Conservation (phyloP, 2,113 vertebrate species). For the Eonycteris spelaea region DNA sequence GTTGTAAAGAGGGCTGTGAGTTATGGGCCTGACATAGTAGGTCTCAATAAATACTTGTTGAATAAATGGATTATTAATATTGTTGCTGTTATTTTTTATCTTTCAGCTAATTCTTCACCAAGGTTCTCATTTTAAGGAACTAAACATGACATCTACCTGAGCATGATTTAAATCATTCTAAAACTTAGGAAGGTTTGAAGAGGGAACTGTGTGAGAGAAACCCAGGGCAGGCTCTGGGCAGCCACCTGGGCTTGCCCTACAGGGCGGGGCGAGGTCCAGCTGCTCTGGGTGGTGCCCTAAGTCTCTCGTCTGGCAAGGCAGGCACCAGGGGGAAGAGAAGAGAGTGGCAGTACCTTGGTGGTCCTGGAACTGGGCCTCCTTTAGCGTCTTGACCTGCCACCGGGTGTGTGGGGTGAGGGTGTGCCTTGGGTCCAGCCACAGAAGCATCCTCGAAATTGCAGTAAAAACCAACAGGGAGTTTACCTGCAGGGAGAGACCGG, state of each 20-base stretch:
- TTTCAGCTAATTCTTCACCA: not conserved
- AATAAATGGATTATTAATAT: not conserved
- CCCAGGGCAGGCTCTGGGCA: not conserved
- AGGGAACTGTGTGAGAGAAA: not conserved
- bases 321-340: not conserved
- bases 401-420: slow-evolving; percentile 55
- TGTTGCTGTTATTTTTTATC: not conserved
- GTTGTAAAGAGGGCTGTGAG: not conserved
- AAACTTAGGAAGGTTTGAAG: not conserved
- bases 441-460: slow-evolving; percentile 92
- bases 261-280: not conserved
- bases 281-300: not conserved
- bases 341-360: slow-evolving; percentile 72
- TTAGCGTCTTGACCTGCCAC: slow-evolving; percentile 85
- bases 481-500: slow-evolving; percentile 81
- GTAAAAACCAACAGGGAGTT: slow-evolving; percentile 93
- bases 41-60: not conserved
- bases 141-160: not conserved
- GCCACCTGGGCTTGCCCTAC: not conserved
- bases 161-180: not conserved
- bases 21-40: not conserved
- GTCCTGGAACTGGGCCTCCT: slow-evolving; percentile 61
- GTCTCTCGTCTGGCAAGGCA: not conserved
- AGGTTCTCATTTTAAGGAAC: not conserved
- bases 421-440: slow-evolving; percentile 88